A percentile compares a stretch with the other conserved stretches of the same genome.
phyloP scores from a whole-genome alignment of 2,888 invertebrate genomes.

The Galeopsomyia nigrocyanea region DNA sequence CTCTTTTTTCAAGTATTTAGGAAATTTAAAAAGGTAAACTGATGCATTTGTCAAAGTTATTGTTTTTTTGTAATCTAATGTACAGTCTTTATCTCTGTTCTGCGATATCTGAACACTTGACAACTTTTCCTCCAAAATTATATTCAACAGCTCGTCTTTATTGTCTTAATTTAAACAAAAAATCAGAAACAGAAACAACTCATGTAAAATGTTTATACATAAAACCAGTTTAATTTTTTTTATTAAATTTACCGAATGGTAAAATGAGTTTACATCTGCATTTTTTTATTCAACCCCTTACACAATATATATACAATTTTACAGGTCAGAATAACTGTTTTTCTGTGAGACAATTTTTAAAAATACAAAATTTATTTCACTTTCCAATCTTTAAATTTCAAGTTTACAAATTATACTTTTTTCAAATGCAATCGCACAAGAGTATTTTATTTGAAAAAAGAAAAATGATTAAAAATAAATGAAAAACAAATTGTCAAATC shows the following conservation, averaged over 20 bases:
- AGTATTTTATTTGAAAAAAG: constrained; percentile 27
- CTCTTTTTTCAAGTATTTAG: constrained; percentile 7
- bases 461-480: constrained; percentile 24
- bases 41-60: constrained; percentile 33
- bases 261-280: constrained; percentile 30
- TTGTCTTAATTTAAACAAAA: constrained; percentile 28
- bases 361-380: constrained; percentile 39
- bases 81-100: constrained; percentile 39
- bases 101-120: constrained; percentile 1
- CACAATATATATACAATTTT: neutral
- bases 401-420: constrained; percentile 1
- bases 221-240: constrained; percentile 41
- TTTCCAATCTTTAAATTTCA: constrained; percentile 6
- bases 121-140: constrained; percentile 4
- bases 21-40: constrained; percentile 27
- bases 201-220: constrained; percentile 42
- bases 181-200: constrained; percentile 15
- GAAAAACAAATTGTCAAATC: constrained; percentile 22
- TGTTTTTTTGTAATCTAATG: constrained; percentile 31
- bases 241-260: constrained; percentile 46
- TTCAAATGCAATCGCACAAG: constrained; percentile 13
- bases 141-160: constrained; percentile 31
- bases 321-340: too few relatives aligned
- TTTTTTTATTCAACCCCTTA: constrained; percentile 21
- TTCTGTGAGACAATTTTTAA: constrained; percentile 5